A percentile compares a stretch with the other conserved stretches of the same genome.
These are phyloP conservation scores for Triplophysa tibetana DNA, from an alignment of 2,113 vertebrate genomes.

Conservation along the genomic window DNA sequence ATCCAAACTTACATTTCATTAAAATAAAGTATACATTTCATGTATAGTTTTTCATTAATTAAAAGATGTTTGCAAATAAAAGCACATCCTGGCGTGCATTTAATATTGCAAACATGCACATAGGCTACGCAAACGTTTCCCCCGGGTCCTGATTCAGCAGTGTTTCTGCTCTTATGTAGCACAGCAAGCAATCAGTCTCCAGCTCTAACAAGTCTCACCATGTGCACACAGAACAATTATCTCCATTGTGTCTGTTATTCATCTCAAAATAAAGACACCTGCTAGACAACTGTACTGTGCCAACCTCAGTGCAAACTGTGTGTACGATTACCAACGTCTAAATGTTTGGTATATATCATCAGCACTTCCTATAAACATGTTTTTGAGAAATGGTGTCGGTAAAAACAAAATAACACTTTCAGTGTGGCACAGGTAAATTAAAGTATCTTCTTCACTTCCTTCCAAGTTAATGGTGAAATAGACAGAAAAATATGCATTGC, in stretches of 20 bases:
- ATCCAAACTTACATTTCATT: background rate
- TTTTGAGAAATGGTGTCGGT: too few relatives aligned
- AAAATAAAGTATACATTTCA: background rate
- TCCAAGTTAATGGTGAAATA: background rate
- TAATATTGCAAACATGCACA: background rate
- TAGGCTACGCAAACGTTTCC: background rate
- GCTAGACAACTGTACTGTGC: background rate
- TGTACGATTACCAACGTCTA: background rate
- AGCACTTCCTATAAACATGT: too few relatives aligned
- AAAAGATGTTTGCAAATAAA: background rate
- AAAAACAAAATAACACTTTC: too few relatives aligned
- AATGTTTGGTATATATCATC: too few relatives aligned
- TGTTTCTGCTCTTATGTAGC: background rate
- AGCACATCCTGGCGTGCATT: background rate
- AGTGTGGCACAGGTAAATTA: too few relatives aligned
- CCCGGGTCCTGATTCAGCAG: constrained; percentile 18
- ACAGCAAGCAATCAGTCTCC: constrained; percentile 23
- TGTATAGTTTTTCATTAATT: background rate
- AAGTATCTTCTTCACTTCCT: background rate
- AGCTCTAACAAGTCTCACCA: constrained; percentile 21
- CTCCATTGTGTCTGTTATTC: constrained; percentile 1
- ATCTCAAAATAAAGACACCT: background rate
- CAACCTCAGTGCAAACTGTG: background rate
- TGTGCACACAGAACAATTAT: constrained; percentile 25
- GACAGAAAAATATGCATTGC: background rate